Evolutionary conservation across 2,888 invertebrate species (phyloP).

Genomic region (Limenitis arthemis): DNA sequence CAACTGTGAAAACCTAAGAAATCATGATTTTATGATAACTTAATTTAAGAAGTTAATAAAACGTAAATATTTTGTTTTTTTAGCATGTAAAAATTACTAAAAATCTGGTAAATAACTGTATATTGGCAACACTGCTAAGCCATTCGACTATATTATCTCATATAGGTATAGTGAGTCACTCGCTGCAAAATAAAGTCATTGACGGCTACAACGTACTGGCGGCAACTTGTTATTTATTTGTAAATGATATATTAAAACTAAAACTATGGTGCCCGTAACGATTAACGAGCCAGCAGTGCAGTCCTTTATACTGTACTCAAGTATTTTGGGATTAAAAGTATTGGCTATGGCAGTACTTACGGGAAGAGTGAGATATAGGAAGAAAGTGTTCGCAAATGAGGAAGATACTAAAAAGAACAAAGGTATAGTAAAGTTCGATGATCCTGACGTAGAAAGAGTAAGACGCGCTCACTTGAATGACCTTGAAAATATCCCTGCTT

Average conservation of each 20-base stretch:
- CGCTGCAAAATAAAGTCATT: not conserved
- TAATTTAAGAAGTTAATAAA: no score
- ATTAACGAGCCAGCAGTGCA: slow-evolving; percentile 35
- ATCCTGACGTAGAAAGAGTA: slow-evolving; percentile 47
- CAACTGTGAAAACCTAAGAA: no score
- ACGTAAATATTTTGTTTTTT: no score
- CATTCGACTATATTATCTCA: no score
- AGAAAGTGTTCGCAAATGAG: slow-evolving; percentile 47
- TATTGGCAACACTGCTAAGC: no score
- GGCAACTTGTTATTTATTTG: slow-evolving; percentile 1
- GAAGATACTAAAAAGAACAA: slow-evolving; percentile 43
- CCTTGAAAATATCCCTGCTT: slow-evolving; percentile 79
- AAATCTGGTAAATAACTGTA: no score
- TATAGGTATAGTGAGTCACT: no score
- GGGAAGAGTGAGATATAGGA: slow-evolving; percentile 33
- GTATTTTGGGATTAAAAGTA: slow-evolving; percentile 50
- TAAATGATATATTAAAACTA: not conserved
- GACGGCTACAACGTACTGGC: not conserved
- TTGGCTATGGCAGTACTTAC: slow-evolving; percentile 39
- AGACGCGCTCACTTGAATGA: slow-evolving; percentile 78
- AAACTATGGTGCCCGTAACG: slow-evolving; percentile 31
- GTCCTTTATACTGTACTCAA: slow-evolving; percentile 49
- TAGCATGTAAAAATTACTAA: no score
- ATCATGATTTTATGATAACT: no score
- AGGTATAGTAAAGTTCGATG: slow-evolving; percentile 50